Evolutionary conservation across 2,113 vertebrate genomes (phyloP).

Genomic region (Actinemys pallida): DNA sequence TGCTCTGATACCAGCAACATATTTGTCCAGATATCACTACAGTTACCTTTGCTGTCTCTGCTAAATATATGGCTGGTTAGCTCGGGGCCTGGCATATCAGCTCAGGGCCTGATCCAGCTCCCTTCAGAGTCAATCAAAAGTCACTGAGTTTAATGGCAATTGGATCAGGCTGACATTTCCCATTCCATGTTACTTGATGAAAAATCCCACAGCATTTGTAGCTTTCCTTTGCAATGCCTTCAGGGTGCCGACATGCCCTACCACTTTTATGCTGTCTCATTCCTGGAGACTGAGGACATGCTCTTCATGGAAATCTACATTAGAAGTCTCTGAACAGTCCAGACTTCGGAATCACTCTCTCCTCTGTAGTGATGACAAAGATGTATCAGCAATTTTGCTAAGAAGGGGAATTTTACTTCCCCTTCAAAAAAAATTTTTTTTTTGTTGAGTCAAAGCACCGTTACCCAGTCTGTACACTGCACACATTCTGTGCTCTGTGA

Average conservation of each 20-base stretch:
- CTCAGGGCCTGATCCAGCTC: neutral
- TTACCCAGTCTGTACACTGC: neutral
- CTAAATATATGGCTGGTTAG: neutral
- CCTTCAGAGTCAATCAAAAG: constrained; percentile 19
- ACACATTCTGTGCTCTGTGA: neutral
- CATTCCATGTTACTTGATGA: constrained; percentile 46
- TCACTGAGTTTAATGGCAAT: neutral
- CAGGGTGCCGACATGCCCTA: neutral
- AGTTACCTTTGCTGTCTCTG: neutral
- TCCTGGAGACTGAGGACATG: neutral
- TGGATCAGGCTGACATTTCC: constrained; percentile 42
- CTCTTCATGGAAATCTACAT: constrained; percentile 55
- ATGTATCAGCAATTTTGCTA: neutral
- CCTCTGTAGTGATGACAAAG: neutral
- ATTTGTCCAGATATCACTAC: neutral
- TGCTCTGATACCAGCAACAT: neutral
- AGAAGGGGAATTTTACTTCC: neutral
- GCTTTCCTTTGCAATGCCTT: constrained; percentile 29
- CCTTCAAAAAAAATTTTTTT: neutral
- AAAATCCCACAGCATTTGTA: neutral
- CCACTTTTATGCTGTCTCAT: neutral
- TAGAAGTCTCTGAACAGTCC: neutral
- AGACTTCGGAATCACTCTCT: constrained; percentile 16
- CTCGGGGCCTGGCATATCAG: neutral
- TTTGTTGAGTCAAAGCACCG: neutral